Evolutionary conservation across 2,113 vertebrate genomes (phyloP), one percentile per base, ranked within the genome.

Genomic region (Theropithecus gelada): DNA sequence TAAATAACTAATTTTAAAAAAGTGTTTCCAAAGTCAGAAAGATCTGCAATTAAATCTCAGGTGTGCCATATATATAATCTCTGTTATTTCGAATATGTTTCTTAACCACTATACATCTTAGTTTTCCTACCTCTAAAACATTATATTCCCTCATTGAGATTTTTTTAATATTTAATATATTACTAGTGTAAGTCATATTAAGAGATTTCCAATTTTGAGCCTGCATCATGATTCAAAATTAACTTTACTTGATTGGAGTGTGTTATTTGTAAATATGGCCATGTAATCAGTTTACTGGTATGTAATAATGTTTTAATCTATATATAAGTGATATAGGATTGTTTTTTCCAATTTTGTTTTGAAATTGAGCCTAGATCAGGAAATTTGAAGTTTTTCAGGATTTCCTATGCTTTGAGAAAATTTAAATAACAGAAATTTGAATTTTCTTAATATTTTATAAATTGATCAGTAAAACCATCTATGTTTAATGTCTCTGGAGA

Each of bases 91-190:
- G 18, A 85, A 45, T 6, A 38, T 27, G 0, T 90, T 73, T 88
- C 9, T 73, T 79, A 82, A 82, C 7, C 12, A 52, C 3, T 45
- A 2, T 73, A 17, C 20, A 25, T 68, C 35, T 80, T 40, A 52
- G 27, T 87, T 72, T 76, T 84, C 59, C 92, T 76, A 59, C n/a
- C 22, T 40, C 32, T 83, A 70, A 93, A 72, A 70, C 76, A 45
- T 59, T 40, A 59, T 66, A 90, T 68, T 52, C 5, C 13, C n/a
- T 18, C 23, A 52, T 30, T 66, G 7, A 66, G 3, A 18, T 55
- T n/a, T 43, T 95, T 52, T 90, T 94, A 27, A 85, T 30, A 86
- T 92, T 76, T 88, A 84, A 66, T 11, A 27, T 68, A 76, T 82
- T 50, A 88, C 43, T 92, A 40, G 75, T 88, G 48, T n/a, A 52